These are phyloP conservation scores for Trematomus loennbergii DNA, from an alignment of 2,113 vertebrate genomes.

Conservation along the genomic window DNA sequence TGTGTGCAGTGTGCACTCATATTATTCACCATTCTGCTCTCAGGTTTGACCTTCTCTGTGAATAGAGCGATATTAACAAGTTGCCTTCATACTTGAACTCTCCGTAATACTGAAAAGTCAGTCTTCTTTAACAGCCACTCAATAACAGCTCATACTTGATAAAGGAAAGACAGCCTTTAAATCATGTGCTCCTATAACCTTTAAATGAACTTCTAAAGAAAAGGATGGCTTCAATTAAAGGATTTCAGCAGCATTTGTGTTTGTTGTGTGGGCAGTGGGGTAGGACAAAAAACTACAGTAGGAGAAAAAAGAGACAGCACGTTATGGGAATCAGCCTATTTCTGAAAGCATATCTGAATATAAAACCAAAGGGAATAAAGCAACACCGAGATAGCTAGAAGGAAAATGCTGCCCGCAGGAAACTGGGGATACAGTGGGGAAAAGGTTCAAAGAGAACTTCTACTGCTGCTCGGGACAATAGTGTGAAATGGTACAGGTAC, in stretches of 20 bases:
- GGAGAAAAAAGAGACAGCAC: background rate
- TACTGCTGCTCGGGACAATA: constrained; percentile 1
- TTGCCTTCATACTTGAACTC: background rate
- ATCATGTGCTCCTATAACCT: background rate
- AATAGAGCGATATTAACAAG: background rate
- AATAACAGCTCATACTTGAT: background rate
- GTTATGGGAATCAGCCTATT: background rate
- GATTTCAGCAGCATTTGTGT: background rate
- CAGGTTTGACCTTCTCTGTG: background rate
- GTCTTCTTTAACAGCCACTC: background rate
- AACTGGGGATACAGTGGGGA: background rate
- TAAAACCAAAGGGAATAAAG: constrained; percentile 10
- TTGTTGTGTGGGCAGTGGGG: background rate
- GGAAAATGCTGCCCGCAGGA: background rate
- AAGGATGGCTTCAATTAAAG: too few species aligned
- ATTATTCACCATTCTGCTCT: background rate
- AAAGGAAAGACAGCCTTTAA: background rate
- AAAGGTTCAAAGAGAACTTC: constrained; percentile 8
- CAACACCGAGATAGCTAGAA: background rate
- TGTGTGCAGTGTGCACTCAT: background rate
- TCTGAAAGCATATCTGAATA: constrained; percentile 8
- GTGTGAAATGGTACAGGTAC: constrained; percentile 13
- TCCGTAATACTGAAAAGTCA: background rate
- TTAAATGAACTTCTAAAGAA: background rate
- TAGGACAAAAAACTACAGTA: background rate